Evolutionary conservation across 2,797 vertebrate species (phyloP), one percentile per base, ranked within the genome.

Genomic region (Gobio occitaniae): DNA sequence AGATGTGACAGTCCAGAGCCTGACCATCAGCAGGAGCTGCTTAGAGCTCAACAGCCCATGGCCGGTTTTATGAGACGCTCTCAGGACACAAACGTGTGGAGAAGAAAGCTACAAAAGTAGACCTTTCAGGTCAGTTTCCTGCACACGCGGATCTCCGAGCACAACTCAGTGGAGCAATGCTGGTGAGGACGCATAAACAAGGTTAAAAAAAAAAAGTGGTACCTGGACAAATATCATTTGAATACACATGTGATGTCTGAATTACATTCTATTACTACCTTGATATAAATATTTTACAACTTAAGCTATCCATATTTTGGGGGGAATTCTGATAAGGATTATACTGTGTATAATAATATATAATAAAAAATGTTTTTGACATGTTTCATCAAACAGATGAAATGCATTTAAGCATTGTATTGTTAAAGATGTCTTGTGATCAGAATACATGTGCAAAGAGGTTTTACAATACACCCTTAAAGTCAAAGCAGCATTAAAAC

Each of bases 11-110:
- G 44, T 61, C 70, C 81, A 59, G 75, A 81, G 79, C 76, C 74
- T 76, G 79, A 68, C 82, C 84, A 83, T 65, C 86, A 87, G 82
- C 84, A 86, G 78, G 82, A 86, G 79, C 61, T 78, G 84, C 84
- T 87, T 86, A 83, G 75, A 84, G 76, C 29, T 85, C 77, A 89
- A 86, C 83, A 86, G 79, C 47, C 79, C 86, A 77, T 87, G 29
- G 78, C 69, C 86, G 25, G 21, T 70, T 86, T 89, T 83, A 86
- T 77, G 82, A 85, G 84, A 72, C 32, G 3, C 86, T 71, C 74
- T 66, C 81, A 82, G 78, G 17, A 48, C 80, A 65, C 38, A 83
- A 83, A 85, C 82, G 69, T 83, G 54, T 83, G 48, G 41, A 32
- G 63, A 41, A 32, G 47, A 7, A 85, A 6, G 19, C 61, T 54